Evolutionary conservation across 2,888 invertebrate genomes (phyloP), one percentile per base, ranked within the genome.

Genomic region (Drosophila dives): DNA sequence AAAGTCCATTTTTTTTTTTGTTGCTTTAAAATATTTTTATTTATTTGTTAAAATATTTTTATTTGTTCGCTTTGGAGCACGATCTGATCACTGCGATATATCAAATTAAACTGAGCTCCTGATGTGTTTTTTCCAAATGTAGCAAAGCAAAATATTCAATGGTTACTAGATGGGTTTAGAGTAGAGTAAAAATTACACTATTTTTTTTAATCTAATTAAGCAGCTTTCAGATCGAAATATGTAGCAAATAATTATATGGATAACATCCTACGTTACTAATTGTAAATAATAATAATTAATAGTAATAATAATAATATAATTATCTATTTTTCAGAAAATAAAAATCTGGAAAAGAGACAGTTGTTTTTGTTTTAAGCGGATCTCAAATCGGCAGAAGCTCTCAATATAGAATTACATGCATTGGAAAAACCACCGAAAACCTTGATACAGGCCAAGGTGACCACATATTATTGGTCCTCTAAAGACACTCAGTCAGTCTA

Each of bases 361-460:
- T 7, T 45, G 20, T 0, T 10, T 0, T 8, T 4, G 92, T 97
- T 97, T 93, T 96, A 96, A 0, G 94, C 94, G 54, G 97, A 97
- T 92, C 95, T 97, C 3, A 94, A 94, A 62, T 94, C 94, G 66
- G 97, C 97, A 0, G 97, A 97, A 91, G 17, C 12, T 1, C 74
- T 74, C 17, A 33, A 32, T 26, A 50, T 17, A 11, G 20, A 11
- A 2, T 45, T 2, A n/a, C 17, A 3, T 3, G 34, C 1, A 45
- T 15, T 32, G 36, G 15, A 45, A 4, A 23, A 34, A 33, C 3
- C 67, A 75, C 74, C 70, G 0, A 72, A 69, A 23, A 86, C 72
- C 32, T 42, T 84, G 2, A 88, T 84, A 15, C 70, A 86, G 53
- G 78, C 11, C 20, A 6, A 45, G 20, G 45, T 23, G 15, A 45